A percentile compares a stretch with the other conserved stretches of the same genome.
These are phyloP conservation scores for Onychostruthus taczanowskii DNA, from an alignment of 2,113 vertebrate species.

Conservation along the genomic window DNA sequence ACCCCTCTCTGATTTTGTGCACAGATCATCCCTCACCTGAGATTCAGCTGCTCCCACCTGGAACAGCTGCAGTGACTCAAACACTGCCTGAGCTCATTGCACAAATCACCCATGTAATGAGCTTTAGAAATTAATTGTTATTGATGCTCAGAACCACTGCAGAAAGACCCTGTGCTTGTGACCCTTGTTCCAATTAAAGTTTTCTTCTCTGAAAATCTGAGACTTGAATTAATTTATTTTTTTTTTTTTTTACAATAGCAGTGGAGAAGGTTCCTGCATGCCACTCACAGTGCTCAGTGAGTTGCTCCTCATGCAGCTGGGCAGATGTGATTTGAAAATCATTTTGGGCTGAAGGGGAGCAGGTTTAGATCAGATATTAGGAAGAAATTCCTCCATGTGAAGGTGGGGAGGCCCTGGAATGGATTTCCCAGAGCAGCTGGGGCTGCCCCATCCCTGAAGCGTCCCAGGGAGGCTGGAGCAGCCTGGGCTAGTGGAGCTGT, in stretches of 20 bases:
- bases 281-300: rapidly evolving
- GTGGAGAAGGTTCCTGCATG: rapidly evolving
- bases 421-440: neutral
- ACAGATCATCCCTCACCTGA: neutral
- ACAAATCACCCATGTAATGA: neutral
- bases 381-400: neutral
- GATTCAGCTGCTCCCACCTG: neutral
- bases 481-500: rapidly evolving
- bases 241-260: no score
- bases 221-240: neutral
- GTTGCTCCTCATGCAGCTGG: rapidly evolving
- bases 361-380: neutral
- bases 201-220: neutral
- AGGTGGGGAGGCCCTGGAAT: neutral
- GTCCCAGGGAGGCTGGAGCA: neutral
- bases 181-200: neutral
- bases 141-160: neutral
- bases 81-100: neutral
- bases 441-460: neutral
- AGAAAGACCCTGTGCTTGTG: neutral
- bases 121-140: neutral
- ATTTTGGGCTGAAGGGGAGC: neutral
- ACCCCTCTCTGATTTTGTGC: neutral
- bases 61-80: neutral
- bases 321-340: neutral